Base-by-base conservation (phyloP, 2,797 vertebrate species). In the Sebastes hopkinsi region DNA sequence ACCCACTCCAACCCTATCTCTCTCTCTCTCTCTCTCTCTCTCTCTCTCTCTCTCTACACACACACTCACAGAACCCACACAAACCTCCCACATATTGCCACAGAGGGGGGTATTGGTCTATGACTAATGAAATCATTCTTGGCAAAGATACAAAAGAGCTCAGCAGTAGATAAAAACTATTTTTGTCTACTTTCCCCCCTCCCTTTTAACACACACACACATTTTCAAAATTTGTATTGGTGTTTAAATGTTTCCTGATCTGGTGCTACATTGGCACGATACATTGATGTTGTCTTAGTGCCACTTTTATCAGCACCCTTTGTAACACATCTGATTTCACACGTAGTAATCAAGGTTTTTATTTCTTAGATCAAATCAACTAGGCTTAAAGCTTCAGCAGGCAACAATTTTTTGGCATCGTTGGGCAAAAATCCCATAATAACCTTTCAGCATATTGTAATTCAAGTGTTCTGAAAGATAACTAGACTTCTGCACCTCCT, bases 61-160 rank as follows among this genome's bases (percentile, higher is more conserved):
- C 61, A 55, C n/a, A 36, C 22, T 64, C 11, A n/a, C 29, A 62
- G 38, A 76, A 55, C 64, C 75, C 64, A 80, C 81, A 76, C 68
- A 80, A 72, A 70, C 84, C 79, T 74, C 92, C 86, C 77, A 86
- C 87, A 46, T 72, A 58, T 22, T 42, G 30, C 62, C 75, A 77
- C 59, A 58, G 23, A 69, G 70, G 16, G 32, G 36, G 27, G 27
- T 75, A 54, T 67, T 68, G 25, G 69, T 84, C 55, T 83, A 59
- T 88, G 85, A 82, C 88, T 86, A 85, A 91, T 89, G 77, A 84
- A 85, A 83, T 84, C 55, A 42, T 80, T 81, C 62, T 83, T 79
- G 67, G 71, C 72, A 74, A 34, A 72, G 67, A 81, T 30, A 65
- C 67, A 71, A 72, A 82, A 65, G 46, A 83, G 67, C 80, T 80